phyloP scores from a whole-genome alignment of 2,113 vertebrate species.

The Sinocyclocheilus maitianheensis region DNA sequence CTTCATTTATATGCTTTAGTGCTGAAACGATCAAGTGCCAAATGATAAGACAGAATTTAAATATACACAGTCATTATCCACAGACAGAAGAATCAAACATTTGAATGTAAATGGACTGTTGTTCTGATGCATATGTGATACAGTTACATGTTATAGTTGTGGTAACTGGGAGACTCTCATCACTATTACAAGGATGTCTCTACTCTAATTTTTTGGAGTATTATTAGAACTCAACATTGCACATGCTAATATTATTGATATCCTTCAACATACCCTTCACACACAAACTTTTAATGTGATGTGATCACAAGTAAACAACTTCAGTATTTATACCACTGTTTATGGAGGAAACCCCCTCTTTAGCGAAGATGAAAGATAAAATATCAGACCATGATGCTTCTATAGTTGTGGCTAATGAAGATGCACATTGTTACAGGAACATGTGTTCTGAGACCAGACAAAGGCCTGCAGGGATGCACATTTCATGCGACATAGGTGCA shows the following conservation, averaged over 20 bases:
- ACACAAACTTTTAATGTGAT: background rate
- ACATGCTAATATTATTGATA: background rate
- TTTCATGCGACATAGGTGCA: conserved; percentile 49
- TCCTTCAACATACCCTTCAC: background rate
- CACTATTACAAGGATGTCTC: background rate
- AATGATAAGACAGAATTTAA: background rate
- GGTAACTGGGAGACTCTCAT: background rate
- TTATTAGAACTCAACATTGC: background rate
- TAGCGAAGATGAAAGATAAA: background rate
- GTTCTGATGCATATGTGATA: background rate
- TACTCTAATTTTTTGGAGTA: background rate
- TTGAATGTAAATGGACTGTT: background rate
- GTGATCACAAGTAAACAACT: background rate
- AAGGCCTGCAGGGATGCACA: conserved; percentile 38
- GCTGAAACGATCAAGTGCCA: background rate
- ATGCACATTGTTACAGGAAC: conserved; percentile 16
- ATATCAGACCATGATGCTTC: background rate
- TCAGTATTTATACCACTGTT: background rate
- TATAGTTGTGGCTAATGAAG: conserved; percentile 41
- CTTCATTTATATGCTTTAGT: background rate
- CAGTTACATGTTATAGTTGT: background rate
- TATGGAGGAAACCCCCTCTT: background rate
- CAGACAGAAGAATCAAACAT: background rate
- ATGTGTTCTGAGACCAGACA: conserved; percentile 23
- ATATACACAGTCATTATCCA: background rate